Percentiles rank a stretch among this genome's conserved stretches.
phyloP scores from a whole-genome alignment of 2,797 vertebrate species.

The Parauchenoglanis ngamensis region DNA sequence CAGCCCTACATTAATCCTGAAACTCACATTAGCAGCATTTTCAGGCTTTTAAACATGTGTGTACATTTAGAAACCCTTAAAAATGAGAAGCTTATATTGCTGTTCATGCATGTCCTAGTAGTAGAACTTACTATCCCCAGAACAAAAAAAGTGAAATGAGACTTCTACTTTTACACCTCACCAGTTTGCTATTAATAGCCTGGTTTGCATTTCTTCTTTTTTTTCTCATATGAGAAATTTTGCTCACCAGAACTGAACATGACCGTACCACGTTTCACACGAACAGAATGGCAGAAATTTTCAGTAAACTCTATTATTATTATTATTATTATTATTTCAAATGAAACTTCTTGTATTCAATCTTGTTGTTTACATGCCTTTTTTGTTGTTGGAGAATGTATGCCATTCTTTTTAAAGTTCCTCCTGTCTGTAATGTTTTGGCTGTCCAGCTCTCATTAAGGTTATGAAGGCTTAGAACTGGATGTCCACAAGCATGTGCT shows the following conservation, averaged over 20 bases:
- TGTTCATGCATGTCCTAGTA: conserved; percentile 46
- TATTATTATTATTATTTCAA: not conserved
- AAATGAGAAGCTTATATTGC: conserved; percentile 47
- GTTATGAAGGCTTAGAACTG: not conserved
- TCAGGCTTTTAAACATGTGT: not conserved
- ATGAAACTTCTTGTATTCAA: not conserved
- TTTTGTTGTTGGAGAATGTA: too few relatives aligned
- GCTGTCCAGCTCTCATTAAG: not conserved
- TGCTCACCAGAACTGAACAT: conserved; percentile 4
- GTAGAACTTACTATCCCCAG: conserved; percentile 58
- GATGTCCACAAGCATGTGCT: not conserved
- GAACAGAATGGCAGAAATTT: not conserved
- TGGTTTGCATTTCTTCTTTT: conserved; percentile 67
- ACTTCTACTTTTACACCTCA: conserved; percentile 72
- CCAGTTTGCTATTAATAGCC: conserved; percentile 69
- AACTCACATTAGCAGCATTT: not conserved
- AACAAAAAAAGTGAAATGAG: conserved; percentile 73
- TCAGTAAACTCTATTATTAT: not conserved
- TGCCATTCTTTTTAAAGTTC: not conserved
- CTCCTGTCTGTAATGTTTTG: not conserved
- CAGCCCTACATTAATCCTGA: not conserved
- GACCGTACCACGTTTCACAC: not conserved
- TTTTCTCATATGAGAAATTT: conserved; percentile 32
- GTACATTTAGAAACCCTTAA: not conserved
- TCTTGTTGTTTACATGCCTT: not conserved